These are phyloP conservation scores for Micrasema longulum DNA, from an alignment of 1,140 invertebrate genomes.

Conservation along the genomic window DNA sequence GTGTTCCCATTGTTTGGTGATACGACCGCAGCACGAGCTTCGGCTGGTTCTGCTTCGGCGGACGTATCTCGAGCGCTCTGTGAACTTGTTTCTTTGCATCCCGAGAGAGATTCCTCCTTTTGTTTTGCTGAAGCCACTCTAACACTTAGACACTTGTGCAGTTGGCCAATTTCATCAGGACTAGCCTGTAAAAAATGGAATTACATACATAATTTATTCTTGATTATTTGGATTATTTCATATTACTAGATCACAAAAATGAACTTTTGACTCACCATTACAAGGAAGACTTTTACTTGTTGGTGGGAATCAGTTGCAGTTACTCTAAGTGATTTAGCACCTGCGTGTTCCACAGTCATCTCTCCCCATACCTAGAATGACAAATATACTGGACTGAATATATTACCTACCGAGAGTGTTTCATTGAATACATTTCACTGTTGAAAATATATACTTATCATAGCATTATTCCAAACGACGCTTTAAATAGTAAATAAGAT, in stretches of 20 bases:
- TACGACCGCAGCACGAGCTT: not conserved
- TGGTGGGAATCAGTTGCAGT: slow-evolving; percentile 89
- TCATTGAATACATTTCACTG: too few relatives aligned
- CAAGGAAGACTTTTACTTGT: slow-evolving; percentile 87
- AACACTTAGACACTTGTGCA: slow-evolving; percentile 40
- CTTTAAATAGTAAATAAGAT: too few relatives aligned
- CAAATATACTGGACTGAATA: too few relatives aligned
- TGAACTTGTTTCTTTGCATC: not conserved
- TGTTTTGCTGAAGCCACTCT: slow-evolving; percentile 46
- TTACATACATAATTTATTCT: slow-evolving; percentile 3
- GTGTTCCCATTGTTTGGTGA: not conserved
- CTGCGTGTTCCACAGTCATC: slow-evolving; percentile 90
- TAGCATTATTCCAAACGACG: too few relatives aligned
- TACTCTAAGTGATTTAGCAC: slow-evolving; percentile 86
- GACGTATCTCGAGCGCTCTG: slow-evolving; percentile 5
- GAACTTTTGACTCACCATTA: slow-evolving; percentile 71
- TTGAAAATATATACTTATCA: too few relatives aligned
- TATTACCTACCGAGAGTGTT: too few relatives aligned
- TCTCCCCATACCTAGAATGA: slow-evolving; percentile 81
- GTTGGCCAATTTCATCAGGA: slow-evolving; percentile 48
- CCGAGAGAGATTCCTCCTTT: slow-evolving; percentile 20
- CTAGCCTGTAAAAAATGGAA: slow-evolving; percentile 43
- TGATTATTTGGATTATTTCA: not conserved
- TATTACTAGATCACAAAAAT: not conserved
- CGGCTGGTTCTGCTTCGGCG: not conserved